Evolutionary conservation across 2,113 vertebrate species (phyloP).

Genomic region (Pygoscelis antarcticus): DNA sequence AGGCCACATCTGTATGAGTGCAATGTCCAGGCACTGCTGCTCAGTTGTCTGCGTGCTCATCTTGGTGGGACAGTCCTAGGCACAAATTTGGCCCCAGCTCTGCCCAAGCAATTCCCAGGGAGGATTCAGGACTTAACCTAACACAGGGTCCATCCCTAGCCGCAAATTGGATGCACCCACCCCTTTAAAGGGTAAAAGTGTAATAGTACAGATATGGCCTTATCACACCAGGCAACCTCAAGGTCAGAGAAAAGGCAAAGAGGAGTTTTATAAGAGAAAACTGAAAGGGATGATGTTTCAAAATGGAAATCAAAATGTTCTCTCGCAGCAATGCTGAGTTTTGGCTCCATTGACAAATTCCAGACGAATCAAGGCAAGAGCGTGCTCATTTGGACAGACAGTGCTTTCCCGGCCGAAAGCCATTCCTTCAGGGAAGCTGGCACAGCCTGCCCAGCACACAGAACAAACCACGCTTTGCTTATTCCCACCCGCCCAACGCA

Average conservation of each 20-base stretch:
- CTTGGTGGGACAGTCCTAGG: not conserved
- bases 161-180: not conserved
- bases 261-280: not conserved
- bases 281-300: not conserved
- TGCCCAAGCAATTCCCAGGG: not conserved
- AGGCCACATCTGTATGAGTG: not conserved
- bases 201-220: not conserved
- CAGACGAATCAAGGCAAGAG: not conserved
- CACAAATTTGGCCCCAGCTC: not conserved
- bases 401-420: not conserved
- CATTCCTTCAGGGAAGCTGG: slow-evolving; percentile 12
- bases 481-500: not conserved
- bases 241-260: not conserved
- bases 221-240: not conserved
- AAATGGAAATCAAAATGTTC: not conserved
- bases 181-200: not conserved
- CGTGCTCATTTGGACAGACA: not conserved
- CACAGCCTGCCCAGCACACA: not conserved
- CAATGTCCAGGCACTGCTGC: not conserved
- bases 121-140: not conserved
- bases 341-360: slow-evolving; percentile 4
- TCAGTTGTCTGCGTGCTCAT: not conserved
- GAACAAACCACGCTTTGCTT: not conserved
- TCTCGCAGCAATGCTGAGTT: not conserved
- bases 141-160: not conserved